Base-by-base conservation (phyloP, 2,888 invertebrate genomes). In the Axea sp. region DNA sequence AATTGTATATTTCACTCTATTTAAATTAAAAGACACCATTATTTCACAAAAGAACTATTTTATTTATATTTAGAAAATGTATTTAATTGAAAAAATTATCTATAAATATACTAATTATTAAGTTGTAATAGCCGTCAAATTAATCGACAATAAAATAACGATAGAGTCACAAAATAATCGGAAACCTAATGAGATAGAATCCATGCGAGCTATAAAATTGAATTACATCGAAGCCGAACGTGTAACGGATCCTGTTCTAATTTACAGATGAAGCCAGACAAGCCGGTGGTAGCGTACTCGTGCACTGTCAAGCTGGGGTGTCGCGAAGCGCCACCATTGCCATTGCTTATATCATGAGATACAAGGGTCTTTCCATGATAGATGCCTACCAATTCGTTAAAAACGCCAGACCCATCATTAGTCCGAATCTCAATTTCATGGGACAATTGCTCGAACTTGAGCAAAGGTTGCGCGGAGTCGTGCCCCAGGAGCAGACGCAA, bases 261-360 rank as follows among this genome's bases (percentile, higher is more conserved):
- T 62, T 91, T 91, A 9, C 91, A 93, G 93, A 93, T 86, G 92
- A 92, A 86, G 93, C 93, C 37, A 89, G 92, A 88, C 92, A 90
- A 89, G 91, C 86, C 59, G 93, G 89, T 81, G 91, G 89, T 84
- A 92, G 93, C 82, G 95, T 97, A 30, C 90, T 98, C 84, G 93
- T 98, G 71, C 98, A 98, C 88, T 98, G 98, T 88, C 97, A 97
- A 84, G 97, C 97, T 47, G 98, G 98, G 49, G 95, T 98, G 45
- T 97, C 97, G 57, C 91, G 97, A 77, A 97, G 97, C 76, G 96
- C 97, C 74, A 97, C 97, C 74, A 92, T 98, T 85, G 96, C 96
- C 83, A 97, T 98, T 84, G 97, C 97, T 43, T 98, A 96, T 89
- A 92, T 97, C 81, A 97, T 98, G 95, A 93, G 95, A 82, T 94